Percentiles rank a stretch among this genome's conserved stretches.
These are phyloP conservation scores for Antennarius maculatus DNA, from an alignment of 2,797 vertebrate species.

Conservation along the genomic window DNA sequence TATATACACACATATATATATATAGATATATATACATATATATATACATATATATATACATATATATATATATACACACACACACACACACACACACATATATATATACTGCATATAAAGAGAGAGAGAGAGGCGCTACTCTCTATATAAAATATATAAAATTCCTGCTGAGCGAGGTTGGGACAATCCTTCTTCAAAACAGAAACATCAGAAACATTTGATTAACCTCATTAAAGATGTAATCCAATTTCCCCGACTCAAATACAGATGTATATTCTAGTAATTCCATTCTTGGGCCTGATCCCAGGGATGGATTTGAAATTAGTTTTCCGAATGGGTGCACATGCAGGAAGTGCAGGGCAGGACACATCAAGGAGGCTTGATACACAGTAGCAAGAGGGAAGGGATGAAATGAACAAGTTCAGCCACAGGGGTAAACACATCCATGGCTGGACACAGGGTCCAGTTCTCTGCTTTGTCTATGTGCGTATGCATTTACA, in stretches of 20 bases:
- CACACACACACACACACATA: too few relatives aligned
- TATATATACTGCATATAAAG: too few relatives aligned
- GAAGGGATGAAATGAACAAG: not conserved
- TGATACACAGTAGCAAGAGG: constrained; percentile 42
- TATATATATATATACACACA: too few relatives aligned
- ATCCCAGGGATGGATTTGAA: constrained; percentile 31
- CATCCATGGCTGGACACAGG: constrained; percentile 19
- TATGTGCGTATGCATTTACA: too few relatives aligned
- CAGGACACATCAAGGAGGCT: constrained; percentile 55
- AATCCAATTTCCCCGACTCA: constrained; percentile 54
- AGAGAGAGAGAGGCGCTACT: too few relatives aligned
- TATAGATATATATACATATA: too few relatives aligned
- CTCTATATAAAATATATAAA: too few relatives aligned
- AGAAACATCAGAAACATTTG: constrained; percentile 9
- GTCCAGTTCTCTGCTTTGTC: constrained; percentile 6
- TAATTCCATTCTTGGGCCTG: constrained; percentile 48
- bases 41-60: too few relatives aligned
- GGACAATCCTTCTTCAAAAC: not conserved
- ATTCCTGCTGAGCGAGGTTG: constrained; percentile 25
- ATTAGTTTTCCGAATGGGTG: constrained; percentile 64
- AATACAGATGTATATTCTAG: constrained; percentile 53
- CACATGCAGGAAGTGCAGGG: constrained; percentile 38
- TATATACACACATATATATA: too few relatives aligned
- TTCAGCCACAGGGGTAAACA: constrained; percentile 64
- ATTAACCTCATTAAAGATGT: constrained; percentile 41